A percentile compares a stretch with the other conserved stretches of the same genome.
Evolutionary conservation across 2,888 invertebrate genomes (phyloP).

Genomic region (Syritta pipiens): DNA sequence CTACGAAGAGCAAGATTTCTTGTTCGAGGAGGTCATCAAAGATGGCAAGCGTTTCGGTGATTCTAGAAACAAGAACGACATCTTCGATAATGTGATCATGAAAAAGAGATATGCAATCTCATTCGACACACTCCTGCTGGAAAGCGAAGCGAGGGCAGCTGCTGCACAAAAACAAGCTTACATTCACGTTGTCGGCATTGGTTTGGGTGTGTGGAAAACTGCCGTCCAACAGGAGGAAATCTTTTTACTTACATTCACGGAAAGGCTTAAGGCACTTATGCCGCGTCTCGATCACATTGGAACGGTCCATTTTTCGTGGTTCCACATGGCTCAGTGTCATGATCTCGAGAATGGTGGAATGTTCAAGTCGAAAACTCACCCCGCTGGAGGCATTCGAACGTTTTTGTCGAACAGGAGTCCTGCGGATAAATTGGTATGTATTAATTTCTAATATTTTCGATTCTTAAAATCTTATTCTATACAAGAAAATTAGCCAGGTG

Average conservation of each 20-base stretch:
- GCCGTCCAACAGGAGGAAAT: constrained; percentile 83
- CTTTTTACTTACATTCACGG: constrained; percentile 83
- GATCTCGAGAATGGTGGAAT: constrained; percentile 80
- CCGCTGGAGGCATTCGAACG: constrained; percentile 80
- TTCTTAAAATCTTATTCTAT: no score
- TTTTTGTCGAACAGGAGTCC: constrained; percentile 82
- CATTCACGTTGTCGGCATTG: constrained; percentile 84
- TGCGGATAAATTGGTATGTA: constrained; percentile 79
- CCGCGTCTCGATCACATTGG: constrained; percentile 81
- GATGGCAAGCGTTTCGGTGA: constrained; percentile 74
- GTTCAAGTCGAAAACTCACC: constrained; percentile 72
- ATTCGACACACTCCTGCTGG: constrained; percentile 83
- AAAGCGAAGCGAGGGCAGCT: constrained; percentile 82
- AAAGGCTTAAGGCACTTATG: constrained; percentile 81
- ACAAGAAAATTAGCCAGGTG: no score
- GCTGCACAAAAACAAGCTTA: constrained; percentile 81
- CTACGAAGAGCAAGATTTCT: constrained; percentile 72
- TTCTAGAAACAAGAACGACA: constrained; percentile 73
- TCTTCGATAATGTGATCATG: constrained; percentile 77
- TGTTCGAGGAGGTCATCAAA: constrained; percentile 71
- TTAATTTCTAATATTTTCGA: no score
- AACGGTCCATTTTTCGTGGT: constrained; percentile 85
- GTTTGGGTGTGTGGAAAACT: constrained; percentile 84
- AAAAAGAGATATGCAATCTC: constrained; percentile 80
- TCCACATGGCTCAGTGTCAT: constrained; percentile 80